These are phyloP conservation scores for Heterohyrax brucei DNA, from an alignment of 2,797 vertebrate genomes.

Conservation along the genomic window DNA sequence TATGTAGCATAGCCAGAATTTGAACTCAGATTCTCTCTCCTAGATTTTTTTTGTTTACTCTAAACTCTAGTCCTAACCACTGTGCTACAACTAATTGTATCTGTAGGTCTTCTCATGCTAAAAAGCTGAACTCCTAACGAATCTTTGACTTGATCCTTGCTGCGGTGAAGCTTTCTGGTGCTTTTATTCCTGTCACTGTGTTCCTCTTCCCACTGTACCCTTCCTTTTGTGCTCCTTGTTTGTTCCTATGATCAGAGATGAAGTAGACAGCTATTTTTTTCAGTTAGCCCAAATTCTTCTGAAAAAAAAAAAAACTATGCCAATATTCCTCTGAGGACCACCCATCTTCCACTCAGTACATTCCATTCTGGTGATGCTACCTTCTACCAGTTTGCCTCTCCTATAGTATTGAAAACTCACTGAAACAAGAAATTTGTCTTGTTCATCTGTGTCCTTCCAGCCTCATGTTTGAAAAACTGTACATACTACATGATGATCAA, in stretches of 20 bases:
- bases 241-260: not conserved
- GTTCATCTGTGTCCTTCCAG: not conserved
- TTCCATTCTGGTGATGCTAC: not conserved
- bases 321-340: not conserved
- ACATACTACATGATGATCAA: not conserved
- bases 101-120: not conserved
- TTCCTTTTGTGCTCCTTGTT: not conserved
- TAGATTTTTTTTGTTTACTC: not conserved
- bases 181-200: not conserved
- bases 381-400: not conserved
- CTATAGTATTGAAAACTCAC: not conserved
- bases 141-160: not conserved
- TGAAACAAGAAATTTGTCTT: conserved; percentile 14
- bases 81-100: not conserved
- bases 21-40: not conserved
- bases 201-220: not conserved
- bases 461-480: not conserved
- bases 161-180: not conserved
- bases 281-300: not conserved
- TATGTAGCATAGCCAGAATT: not conserved
- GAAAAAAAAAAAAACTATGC: not conserved
- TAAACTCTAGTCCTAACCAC: not conserved
- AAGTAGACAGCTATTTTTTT: not conserved
- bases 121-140: not conserved
- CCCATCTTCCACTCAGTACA: not conserved